Percentiles rank a stretch among this genome's conserved stretches.
Conservation (phyloP, 2,113 vertebrate species). For the Calcarius ornatus region DNA sequence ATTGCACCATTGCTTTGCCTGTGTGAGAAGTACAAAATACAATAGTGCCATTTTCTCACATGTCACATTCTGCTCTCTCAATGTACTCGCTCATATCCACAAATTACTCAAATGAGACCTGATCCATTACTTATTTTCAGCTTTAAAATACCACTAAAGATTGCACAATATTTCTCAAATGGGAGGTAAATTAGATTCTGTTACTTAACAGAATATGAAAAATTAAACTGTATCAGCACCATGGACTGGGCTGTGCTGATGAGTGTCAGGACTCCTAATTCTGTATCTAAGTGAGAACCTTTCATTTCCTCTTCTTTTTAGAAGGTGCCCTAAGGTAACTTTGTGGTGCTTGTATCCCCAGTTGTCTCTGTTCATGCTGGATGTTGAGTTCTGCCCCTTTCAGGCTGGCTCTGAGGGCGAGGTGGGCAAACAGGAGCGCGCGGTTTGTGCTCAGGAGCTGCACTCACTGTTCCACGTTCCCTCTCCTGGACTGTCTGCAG, state of each 20-base stretch:
- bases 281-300: background rate
- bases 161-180: background rate
- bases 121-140: background rate
- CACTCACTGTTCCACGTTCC: background rate
- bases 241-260: background rate
- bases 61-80: background rate
- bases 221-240: background rate
- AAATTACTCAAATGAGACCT: background rate
- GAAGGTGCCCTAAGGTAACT: background rate
- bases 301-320: background rate
- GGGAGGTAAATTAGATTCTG: background rate
- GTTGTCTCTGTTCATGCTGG: background rate
- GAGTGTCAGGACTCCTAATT: background rate
- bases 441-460: background rate
- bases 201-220: background rate
- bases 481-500: background rate
- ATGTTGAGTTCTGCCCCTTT: background rate
- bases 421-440: background rate
- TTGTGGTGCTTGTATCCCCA: background rate
- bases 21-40: background rate
- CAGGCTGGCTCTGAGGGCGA: background rate
- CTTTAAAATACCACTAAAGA: background rate
- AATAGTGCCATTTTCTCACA: background rate
- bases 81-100: background rate
- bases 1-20: background rate